phyloP scores from a whole-genome alignment of 2,113 vertebrate genomes.

The Strigops habroptila region DNA sequence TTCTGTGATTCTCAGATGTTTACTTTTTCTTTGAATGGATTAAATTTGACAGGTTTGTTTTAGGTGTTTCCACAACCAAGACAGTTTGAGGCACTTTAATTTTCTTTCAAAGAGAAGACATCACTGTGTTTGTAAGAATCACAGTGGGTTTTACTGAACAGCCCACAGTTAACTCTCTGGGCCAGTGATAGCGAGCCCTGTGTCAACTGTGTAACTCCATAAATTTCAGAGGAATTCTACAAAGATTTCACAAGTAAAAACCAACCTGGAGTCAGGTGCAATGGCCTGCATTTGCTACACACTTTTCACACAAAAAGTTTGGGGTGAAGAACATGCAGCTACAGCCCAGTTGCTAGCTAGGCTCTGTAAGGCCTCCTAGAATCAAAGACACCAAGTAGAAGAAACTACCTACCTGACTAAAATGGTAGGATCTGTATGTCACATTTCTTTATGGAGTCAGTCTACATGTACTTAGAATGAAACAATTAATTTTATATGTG shows the following conservation, averaged over 20 bases:
- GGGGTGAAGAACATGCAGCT: background rate
- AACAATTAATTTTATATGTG: background rate
- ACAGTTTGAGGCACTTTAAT: background rate
- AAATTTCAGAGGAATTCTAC: background rate
- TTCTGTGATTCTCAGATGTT: background rate
- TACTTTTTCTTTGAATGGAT: background rate
- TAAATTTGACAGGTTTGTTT: background rate
- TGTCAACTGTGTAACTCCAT: background rate
- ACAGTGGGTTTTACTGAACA: background rate
- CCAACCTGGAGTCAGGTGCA: background rate
- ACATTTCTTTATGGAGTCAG: background rate
- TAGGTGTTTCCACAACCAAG: background rate
- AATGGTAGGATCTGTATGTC: background rate
- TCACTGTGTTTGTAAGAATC: background rate
- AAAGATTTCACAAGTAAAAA: background rate
- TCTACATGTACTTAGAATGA: background rate
- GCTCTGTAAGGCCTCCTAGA: background rate
- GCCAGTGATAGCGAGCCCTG: background rate
- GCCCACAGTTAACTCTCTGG: background rate
- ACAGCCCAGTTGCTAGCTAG: accelerated
- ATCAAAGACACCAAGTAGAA: background rate
- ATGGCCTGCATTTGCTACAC: background rate
- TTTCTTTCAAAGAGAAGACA: background rate
- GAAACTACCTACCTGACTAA: background rate
- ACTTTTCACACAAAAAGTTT: background rate